Evolutionary conservation across 2,797 vertebrate species (phyloP).

Genomic region (Typhlichthys eigenmanni): DNA sequence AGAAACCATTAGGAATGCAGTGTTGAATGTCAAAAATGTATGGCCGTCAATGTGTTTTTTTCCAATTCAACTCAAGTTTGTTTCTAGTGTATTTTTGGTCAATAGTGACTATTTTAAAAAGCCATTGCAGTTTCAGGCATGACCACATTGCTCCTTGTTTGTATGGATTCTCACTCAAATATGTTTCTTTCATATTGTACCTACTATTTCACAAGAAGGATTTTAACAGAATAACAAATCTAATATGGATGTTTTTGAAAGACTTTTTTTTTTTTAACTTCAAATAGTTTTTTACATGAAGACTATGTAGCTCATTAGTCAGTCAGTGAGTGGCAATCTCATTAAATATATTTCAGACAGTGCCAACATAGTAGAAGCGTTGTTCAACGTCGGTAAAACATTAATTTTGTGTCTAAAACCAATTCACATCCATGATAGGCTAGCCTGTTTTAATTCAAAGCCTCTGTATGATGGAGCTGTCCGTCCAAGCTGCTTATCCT

Average conservation of each 20-base stretch:
- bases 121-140: too few relatives aligned
- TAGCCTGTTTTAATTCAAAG: conserved; percentile 16
- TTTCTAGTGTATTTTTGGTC: neutral
- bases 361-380: neutral
- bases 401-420: conserved; percentile 27
- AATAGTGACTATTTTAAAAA: too few relatives aligned
- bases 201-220: neutral
- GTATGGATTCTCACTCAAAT: too few relatives aligned
- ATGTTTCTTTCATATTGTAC: neutral
- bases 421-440: neutral
- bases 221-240: neutral
- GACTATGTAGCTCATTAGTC: too few relatives aligned
- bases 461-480: conserved; percentile 15
- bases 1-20: conserved; percentile 12
- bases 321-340: too few relatives aligned
- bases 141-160: too few relatives aligned
- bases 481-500: conserved; percentile 27
- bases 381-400: conserved; percentile 18
- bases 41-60: neutral
- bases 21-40: conserved; percentile 3
- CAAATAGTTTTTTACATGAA: too few relatives aligned
- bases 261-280: too few relatives aligned
- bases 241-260: too few relatives aligned
- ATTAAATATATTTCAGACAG: too few relatives aligned
- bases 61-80: neutral